Evolutionary conservation across 1,140 invertebrate species (phyloP).

Genomic region (Temnothorax nylanderi): DNA sequence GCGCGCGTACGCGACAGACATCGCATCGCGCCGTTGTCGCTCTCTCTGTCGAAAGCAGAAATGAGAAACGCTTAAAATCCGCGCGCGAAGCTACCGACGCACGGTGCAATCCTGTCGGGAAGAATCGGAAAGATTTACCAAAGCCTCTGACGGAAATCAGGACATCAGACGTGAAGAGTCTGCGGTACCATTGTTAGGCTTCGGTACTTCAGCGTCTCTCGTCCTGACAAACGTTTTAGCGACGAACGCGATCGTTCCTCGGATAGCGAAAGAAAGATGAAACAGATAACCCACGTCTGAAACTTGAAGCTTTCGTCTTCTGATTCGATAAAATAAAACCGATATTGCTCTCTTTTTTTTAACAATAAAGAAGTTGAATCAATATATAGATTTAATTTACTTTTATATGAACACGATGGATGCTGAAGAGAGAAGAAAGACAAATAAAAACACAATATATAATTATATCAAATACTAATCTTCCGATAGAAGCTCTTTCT

Average conservation of each 20-base stretch:
- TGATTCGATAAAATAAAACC: background rate
- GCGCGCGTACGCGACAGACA: slow-evolving; percentile 5
- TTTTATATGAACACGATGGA: background rate
- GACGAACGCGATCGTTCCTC: slow-evolving; percentile 19
- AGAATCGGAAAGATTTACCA: slow-evolving; percentile 65
- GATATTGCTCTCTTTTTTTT: background rate
- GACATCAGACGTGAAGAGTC: slow-evolving; percentile 23
- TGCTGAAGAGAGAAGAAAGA: background rate
- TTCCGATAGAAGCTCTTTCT: background rate
- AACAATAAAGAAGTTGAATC: background rate
- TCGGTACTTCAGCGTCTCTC: slow-evolving; percentile 35
- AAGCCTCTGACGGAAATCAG: slow-evolving; percentile 71
- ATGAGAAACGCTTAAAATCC: slow-evolving; percentile 68
- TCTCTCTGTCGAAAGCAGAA: slow-evolving; percentile 69
- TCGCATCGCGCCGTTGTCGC: slow-evolving; percentile 41
- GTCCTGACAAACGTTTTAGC: slow-evolving; percentile 33
- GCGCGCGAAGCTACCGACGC: slow-evolving; percentile 41
- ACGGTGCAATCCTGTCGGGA: slow-evolving; percentile 65
- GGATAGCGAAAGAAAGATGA: slow-evolving; percentile 18
- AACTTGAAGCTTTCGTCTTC: background rate
- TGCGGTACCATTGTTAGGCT: slow-evolving; percentile 49
- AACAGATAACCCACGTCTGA: slow-evolving; percentile 34
- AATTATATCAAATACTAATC: background rate
- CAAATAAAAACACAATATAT: background rate
- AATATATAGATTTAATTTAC: background rate